These are phyloP conservation scores for Dendroctonus ponderosae DNA, from an alignment of 1,140 invertebrate genomes.

Conservation along the genomic window DNA sequence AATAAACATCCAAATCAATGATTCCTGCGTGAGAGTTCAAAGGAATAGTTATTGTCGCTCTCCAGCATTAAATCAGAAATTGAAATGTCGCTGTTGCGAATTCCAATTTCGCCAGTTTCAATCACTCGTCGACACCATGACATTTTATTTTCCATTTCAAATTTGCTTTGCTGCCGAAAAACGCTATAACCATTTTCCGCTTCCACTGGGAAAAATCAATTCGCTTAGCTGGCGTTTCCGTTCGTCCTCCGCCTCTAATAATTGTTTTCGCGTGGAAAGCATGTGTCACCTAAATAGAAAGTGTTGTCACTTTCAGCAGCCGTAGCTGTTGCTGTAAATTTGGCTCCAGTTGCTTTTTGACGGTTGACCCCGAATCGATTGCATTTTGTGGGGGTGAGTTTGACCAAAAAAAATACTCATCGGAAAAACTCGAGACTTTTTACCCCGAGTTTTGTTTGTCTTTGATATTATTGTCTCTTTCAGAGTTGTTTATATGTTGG, in stretches of 20 bases:
- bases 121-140: constrained; percentile 2
- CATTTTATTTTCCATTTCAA: constrained; percentile 13
- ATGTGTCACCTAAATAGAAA: constrained; percentile 23
- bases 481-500: no score
- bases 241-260: constrained; percentile 11
- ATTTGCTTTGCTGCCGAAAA: constrained; percentile 10
- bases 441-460: no score
- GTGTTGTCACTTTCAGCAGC: constrained; percentile 18
- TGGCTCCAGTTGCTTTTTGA: constrained; percentile 1
- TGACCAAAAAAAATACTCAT: no score
- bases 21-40: no score
- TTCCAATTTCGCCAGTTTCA: background rate
- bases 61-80: background rate
- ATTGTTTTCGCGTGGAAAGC: constrained; percentile 20
- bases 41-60: no score
- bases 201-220: no score
- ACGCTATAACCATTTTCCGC: constrained; percentile 13
- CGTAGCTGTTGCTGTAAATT: background rate
- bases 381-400: no score
- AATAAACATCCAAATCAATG: no score
- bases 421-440: no score
- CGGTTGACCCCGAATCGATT: background rate
- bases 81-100: background rate
- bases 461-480: no score
- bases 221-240: constrained; percentile 5